Conservation (phyloP, 2,113 vertebrate genomes). For the Callipepla californica region DNA sequence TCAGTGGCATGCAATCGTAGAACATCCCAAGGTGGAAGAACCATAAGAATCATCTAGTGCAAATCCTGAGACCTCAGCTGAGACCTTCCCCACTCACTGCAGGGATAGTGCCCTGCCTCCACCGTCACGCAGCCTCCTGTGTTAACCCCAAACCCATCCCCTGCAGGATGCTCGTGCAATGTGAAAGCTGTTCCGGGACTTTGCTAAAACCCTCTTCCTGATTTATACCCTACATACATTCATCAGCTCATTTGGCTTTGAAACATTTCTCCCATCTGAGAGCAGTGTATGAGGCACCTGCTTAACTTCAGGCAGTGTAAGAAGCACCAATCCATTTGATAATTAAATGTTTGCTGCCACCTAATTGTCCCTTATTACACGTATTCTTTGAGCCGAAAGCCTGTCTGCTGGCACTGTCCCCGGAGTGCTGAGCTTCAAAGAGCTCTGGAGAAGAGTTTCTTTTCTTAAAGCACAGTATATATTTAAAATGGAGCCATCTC, state of each 20-base stretch:
- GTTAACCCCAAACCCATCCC: neutral
- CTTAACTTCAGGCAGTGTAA: neutral
- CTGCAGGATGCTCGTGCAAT: neutral
- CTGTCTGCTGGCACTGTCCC: slow-evolving; percentile 36
- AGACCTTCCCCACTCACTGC: accelerated
- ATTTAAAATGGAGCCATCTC: slow-evolving; percentile 27
- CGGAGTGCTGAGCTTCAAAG: slow-evolving; percentile 19
- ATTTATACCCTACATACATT: neutral
- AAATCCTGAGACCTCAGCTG: too few species aligned
- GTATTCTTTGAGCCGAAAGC: neutral
- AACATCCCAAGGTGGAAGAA: too few species aligned
- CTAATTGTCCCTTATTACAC: slow-evolving; percentile 64
- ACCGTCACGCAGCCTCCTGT: neutral
- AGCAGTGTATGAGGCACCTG: slow-evolving; percentile 29
- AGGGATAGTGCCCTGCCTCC: neutral
- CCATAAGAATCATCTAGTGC: too few species aligned
- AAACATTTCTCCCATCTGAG: neutral
- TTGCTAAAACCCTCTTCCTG: neutral
- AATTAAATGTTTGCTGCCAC: slow-evolving; percentile 73
- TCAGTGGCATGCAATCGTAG: too few species aligned
- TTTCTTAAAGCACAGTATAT: neutral
- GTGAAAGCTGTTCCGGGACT: neutral
- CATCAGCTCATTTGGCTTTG: neutral
- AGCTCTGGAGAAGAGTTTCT: neutral
- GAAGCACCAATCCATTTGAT: slow-evolving; percentile 33